Evolutionary conservation across 35 echinoderm and acorn worm species (phyloP), one percentile per base, ranked within the genome.

Genomic region (Acanthaster planci): DNA sequence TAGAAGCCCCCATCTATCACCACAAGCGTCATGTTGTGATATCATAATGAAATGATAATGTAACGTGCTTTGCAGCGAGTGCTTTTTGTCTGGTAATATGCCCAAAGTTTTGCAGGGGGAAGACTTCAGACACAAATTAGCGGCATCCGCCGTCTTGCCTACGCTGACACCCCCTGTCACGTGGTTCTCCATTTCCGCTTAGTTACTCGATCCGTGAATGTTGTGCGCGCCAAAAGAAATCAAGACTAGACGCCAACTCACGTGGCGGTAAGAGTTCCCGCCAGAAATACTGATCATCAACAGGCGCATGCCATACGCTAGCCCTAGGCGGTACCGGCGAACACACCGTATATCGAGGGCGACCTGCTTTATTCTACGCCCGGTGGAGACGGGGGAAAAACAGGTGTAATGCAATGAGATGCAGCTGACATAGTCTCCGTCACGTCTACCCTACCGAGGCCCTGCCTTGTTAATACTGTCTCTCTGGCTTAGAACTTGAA

Each of bases 371-470:
- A 47, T 4, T 47, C 42, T 12, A 6, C 4, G 42, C 42, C 42
- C 12, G 42, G 4, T 47, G 42, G 42, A 47, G 42, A 47, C 42
- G 42, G 12, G 42, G 4, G 4, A 47, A 47, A 72, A 26, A 72
- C 64, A 72, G 64, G 64, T 72, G 64, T 72, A 72, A 30, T 72
- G 64, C 26, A 72, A 72, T 72, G 64, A 72, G 34, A 72, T 72
- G 18, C 64, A 35, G 64, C 19, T 72, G 64, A 72, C 64, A 29
- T 29, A 72, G 26, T 31, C 64, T 26, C 64, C 34, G 18, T 72
- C 7, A 34, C 14, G 19, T 72, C 8, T 72, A 34, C 15, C 26
- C 34, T 9, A 27, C 18, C 34, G 18, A 14, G 19, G 34, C 23
- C 2, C 1, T 31, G 12, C 18, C 64, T 72, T 26, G 64, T 72